Conservation (phyloP, 2,888 invertebrate species). For the Ormyrus pomaceus region DNA sequence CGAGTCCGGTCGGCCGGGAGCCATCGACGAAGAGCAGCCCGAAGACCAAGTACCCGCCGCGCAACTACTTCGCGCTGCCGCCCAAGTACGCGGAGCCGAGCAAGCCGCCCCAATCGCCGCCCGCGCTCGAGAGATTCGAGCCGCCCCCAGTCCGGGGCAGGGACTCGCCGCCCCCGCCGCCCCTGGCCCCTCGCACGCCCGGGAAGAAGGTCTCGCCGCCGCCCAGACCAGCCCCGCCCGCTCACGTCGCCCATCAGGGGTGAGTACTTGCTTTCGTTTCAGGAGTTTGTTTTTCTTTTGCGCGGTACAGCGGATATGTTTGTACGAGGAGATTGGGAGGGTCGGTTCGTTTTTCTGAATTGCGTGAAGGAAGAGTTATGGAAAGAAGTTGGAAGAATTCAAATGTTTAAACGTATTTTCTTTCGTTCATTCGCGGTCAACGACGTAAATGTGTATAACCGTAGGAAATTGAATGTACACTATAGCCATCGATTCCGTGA, state of each 20-base stretch:
- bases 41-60: constrained; percentile 44
- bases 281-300: not conserved
- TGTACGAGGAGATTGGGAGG: too few relatives aligned
- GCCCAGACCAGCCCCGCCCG: constrained; percentile 70
- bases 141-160: constrained; percentile 63
- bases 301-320: too few relatives aligned
- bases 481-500: too few relatives aligned
- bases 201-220: constrained; percentile 71
- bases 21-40: constrained; percentile 1
- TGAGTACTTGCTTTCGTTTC: constrained; percentile 49
- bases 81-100: constrained; percentile 68
- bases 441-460: too few relatives aligned
- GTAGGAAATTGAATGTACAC: too few relatives aligned
- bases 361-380: too few relatives aligned
- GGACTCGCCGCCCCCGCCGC: constrained; percentile 70
- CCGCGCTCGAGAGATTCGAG: constrained; percentile 65
- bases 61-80: constrained; percentile 67
- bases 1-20: not conserved
- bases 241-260: constrained; percentile 47
- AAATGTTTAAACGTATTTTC: too few relatives aligned
- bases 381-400: too few relatives aligned
- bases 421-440: too few relatives aligned
- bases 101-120: constrained; percentile 63
- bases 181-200: constrained; percentile 70
- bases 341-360: too few relatives aligned